phyloP scores from a whole-genome alignment of 2,888 invertebrate species.

The Thereva unica region DNA sequence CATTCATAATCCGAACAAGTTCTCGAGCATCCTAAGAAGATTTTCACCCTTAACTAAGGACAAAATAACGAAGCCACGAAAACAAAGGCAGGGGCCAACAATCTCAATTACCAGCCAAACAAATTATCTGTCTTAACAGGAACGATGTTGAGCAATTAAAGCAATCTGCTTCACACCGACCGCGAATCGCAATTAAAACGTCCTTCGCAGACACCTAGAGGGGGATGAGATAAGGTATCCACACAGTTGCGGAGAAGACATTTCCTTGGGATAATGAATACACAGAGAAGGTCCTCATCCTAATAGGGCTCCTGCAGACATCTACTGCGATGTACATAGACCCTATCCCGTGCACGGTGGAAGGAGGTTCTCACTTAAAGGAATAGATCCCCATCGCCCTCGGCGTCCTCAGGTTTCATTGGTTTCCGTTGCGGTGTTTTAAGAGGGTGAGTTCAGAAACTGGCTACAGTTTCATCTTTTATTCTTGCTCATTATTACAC shows the following conservation, averaged over 20 bases:
- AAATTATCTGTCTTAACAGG: constrained; percentile 43
- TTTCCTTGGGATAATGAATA: constrained; percentile 22
- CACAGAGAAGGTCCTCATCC: constrained; percentile 6
- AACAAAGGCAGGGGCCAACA: constrained; percentile 7
- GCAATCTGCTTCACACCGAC: constrained; percentile 43
- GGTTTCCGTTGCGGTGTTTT: constrained; percentile 31
- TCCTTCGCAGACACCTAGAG: constrained; percentile 16
- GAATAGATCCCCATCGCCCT: constrained; percentile 22
- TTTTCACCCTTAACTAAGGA: constrained; percentile 32
- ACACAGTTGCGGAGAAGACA: neutral
- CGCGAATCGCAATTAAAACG: constrained; percentile 43
- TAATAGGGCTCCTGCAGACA: neutral
- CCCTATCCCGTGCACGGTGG: too few species aligned
- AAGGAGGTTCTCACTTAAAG: neutral
- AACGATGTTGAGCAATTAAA: constrained; percentile 45
- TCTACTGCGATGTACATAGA: too few species aligned
- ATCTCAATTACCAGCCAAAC: constrained; percentile 38
- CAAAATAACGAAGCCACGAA: constrained; percentile 26
- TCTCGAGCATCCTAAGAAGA: constrained; percentile 27
- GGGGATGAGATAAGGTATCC: constrained; percentile 30
- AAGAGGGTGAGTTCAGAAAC: constrained; percentile 20
- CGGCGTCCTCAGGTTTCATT: constrained; percentile 21
- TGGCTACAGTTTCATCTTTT: constrained; percentile 37
- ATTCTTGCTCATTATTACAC: constrained; percentile 36
- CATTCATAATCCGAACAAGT: constrained; percentile 32